Conservation (phyloP, 2,797 vertebrate species). For the Cygnus olor region DNA sequence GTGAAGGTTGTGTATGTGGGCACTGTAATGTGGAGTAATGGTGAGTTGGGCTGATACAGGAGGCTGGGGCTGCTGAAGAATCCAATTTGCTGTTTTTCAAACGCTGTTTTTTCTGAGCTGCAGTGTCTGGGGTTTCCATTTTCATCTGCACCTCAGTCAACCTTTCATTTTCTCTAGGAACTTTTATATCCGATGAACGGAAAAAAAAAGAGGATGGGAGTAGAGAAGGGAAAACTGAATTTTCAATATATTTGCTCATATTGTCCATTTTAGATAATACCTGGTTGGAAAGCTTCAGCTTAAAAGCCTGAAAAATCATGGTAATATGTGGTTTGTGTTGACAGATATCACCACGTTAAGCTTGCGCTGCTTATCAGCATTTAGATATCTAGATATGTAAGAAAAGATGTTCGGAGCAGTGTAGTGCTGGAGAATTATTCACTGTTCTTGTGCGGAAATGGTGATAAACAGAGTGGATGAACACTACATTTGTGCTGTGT, state of each 20-base stretch:
- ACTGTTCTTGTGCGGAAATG: neutral
- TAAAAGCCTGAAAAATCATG: neutral
- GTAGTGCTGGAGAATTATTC: neutral
- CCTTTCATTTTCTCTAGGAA: neutral
- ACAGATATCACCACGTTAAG: neutral
- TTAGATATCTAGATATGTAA: neutral
- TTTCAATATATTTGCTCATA: neutral
- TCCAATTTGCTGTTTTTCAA: neutral
- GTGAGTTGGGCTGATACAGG: neutral
- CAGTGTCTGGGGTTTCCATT: neutral
- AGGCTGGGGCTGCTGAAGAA: neutral
- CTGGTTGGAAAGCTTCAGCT: neutral
- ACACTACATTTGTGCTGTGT: fast-evolving
- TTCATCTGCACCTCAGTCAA: neutral
- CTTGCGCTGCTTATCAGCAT: neutral
- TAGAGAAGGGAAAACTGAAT: neutral
- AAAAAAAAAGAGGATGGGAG: neutral
- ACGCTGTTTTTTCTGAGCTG: neutral
- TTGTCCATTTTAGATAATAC: neutral
- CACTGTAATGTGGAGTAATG: neutral
- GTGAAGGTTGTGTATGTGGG: neutral
- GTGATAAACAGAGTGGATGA: no score
- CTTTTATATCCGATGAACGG: neutral
- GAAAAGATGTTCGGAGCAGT: neutral
- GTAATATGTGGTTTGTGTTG: neutral